Evolutionary conservation across 1,140 invertebrate species (phyloP), one percentile per base, ranked within the genome.

Genomic region (Mylabris phalerata): DNA sequence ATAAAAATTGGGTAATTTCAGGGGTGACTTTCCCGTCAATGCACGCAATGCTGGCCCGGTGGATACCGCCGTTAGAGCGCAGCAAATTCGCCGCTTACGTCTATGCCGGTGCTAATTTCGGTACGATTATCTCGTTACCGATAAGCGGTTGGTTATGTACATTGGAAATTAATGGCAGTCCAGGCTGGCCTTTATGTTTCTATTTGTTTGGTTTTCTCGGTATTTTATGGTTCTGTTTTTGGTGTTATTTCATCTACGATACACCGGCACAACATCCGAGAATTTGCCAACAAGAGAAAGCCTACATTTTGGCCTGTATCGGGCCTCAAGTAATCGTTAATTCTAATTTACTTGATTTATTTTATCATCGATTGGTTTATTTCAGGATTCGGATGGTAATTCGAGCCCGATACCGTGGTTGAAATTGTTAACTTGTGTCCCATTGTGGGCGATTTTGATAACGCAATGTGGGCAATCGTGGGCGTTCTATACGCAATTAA

Each of bases 401-500:
- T 11, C 57, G 2, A 3, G 32, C 0, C 52, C 70, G n/a, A 66
- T 73, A 44, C 93, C 93, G 2, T 95, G 92, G 92, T 64, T 75
- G 38, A 78, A 83, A 41, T 85, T 97, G 61, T 74, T 93, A 9
- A 91, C 81, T 1, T 94, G 90, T 47, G 67, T 86, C 9, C 90
- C 93, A 0, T 78, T 96, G 45, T 95, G 92, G 92, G 93, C 93
- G 1, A 89, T 89, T 55, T 75, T 88, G 4, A 79, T 90, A 10
- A 90, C 91, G 5, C 92, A 97, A 71, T 93, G 94, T 70, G 91
- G 92, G 44, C 89, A 95, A 68, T 86, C 92, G 46, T 98, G 93
- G 93, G 89, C 89, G 3, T 95, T 95, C 76, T 97, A 97, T 75
- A 98, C 93, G 11, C 87, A 97, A 67, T 78, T 98, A 4, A 96